Evolutionary conservation across 2,888 invertebrate genomes (phyloP).

Genomic region (Melanophora roralis): DNA sequence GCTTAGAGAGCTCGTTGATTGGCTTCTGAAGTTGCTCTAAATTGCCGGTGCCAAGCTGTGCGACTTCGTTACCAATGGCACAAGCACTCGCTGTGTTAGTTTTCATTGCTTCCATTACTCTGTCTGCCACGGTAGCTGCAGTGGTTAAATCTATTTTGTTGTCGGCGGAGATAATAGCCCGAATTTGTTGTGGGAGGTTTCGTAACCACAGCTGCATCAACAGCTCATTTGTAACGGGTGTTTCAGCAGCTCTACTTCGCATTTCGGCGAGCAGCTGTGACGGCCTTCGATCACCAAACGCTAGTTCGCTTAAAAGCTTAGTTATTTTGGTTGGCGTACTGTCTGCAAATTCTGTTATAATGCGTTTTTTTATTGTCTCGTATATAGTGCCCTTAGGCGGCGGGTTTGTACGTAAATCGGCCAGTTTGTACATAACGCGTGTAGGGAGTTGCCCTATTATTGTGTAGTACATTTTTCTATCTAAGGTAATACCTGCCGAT

Average conservation of each 20-base stretch:
- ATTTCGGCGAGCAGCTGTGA: conserved; percentile 45
- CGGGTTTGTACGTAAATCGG: neutral
- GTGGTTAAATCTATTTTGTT: conserved; percentile 1
- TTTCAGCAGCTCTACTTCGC: conserved; percentile 15
- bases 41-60: neutral
- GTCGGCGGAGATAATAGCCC: conserved; percentile 38
- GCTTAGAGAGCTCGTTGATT: neutral
- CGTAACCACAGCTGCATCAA: too few species aligned
- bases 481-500: conserved; percentile 12
- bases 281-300: conserved; percentile 39
- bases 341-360: conserved; percentile 32
- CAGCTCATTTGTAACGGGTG: too few species aligned
- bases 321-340: conserved; percentile 34
- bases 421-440: conserved; percentile 1
- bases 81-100: too few species aligned
- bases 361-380: conserved; percentile 21
- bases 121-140: conserved; percentile 35
- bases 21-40: neutral
- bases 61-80: too few species aligned
- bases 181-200: too few species aligned
- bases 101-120: too few species aligned
- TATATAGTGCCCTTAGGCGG: conserved; percentile 30
- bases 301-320: too few species aligned
- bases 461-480: too few species aligned
- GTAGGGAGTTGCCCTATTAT: neutral